Evolutionary conservation across 2,113 vertebrate genomes (phyloP), one percentile per base, ranked within the genome.

Genomic region (Labeo rohita): DNA sequence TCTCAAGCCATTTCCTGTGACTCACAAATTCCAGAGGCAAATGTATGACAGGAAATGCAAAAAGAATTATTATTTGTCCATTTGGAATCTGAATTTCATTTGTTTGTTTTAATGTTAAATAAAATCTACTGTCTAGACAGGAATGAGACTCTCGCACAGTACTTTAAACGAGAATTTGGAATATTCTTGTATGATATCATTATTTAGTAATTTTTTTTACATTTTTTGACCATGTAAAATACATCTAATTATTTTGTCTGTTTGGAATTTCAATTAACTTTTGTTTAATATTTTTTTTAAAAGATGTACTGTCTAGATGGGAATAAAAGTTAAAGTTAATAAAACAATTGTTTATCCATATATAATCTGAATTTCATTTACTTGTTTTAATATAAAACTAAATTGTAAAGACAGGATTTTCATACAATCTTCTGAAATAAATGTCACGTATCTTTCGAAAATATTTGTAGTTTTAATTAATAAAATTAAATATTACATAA

Each of bases 1-100:
- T 77, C 70, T 45, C 28, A 65, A n/a, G 79, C 9, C 75, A 83
- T 78, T 36, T 63, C 47, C 23, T 1, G 18, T 86, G 85, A 86
- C 81, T 84, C 87, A 61, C 34, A 21, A 50, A 72, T 49, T 28
- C 54, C 18, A 43, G 59, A 79, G 7, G 56, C 28, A 50, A 18
- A 78, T 39, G 7, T 23, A 2, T 34, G 61, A 72, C 39, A 49
- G 59, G 47, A 23, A 43, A 80, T 70, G 8, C 39, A 73, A 66
- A 9, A 10, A 10, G 15, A 18, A 54, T 54, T 61, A n/a, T 59
- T 21, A n/a, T 66, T 34, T 34, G 10, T 66, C 23, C 28, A 68
- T 66, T 15, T 16, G 65, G 65, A 66, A 68, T 68, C 6, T 8
- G 6, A 68, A 66, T 66, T 66, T 16, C 1, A 3, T 39, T 39